Evolutionary conservation across 1,140 invertebrate genomes (phyloP), one percentile per base, ranked within the genome.

Genomic region (Drosophila rhopaloa): DNA sequence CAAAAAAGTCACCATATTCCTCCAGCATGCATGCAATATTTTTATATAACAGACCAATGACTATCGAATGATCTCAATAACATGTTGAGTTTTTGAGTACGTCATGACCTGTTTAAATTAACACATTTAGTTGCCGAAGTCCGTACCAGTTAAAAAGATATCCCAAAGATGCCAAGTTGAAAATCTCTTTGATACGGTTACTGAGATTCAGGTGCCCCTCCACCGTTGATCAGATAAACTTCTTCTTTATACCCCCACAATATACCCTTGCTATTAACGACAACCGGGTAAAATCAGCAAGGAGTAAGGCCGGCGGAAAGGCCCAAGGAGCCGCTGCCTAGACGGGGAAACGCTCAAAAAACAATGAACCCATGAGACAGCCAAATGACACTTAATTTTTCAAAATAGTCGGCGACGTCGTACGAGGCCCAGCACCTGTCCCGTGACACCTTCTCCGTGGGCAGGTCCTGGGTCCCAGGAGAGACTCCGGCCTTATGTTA

Each of bases 351-450:
- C 66, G 55, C 46, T 67, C 8, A n/a, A 62, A 65, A 70, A 81
- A 86, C 82, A 85, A 86, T 81, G 78, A 86, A 78, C 81, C 83
- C 81, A 38, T 57, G 70, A 68, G 78, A 76, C 79, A 86, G 59
- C 77, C 80, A 84, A 90, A 81, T 80, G 88, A 79, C 88, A 88
- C 77, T 79, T 81, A 63, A 88, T 90, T 79, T 83, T 88, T 90
- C 88, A 84, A 81, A 81, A 76, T 73, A 78, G 79, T 68, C 62
- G 51, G 63, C 70, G 58, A 59, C 60, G 67, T 14, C 41, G 29
- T 14, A 38, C 10, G 47, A 16, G 13, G 63, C 19, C 29, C 76
- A 54, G 66, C 71, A 85, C 80, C 74, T 61, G 65, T 67, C 58
- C 32, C 59, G 27, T 44, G 63, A 14, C 29, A 32, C 66, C 11